Evolutionary conservation across 2,888 invertebrate species (phyloP).

Genomic region (Acanthosepion pharaonis): DNA sequence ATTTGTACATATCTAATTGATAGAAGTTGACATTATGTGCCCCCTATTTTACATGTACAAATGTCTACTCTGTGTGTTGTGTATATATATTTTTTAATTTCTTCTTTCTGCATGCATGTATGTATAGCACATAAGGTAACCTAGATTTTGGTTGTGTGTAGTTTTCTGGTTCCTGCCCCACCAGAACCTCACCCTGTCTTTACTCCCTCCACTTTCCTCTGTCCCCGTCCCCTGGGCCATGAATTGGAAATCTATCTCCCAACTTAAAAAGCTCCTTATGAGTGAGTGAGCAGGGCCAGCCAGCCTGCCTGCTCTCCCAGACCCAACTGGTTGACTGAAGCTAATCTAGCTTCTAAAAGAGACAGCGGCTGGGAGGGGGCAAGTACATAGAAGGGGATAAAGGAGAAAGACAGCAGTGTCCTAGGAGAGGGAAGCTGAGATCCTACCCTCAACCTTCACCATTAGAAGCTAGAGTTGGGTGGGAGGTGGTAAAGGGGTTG

Average conservation of each 20-base stretch:
- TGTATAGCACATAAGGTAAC: slow-evolving; percentile 2
- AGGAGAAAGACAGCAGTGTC: slow-evolving; percentile 22
- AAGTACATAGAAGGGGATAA: neutral
- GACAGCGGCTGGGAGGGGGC: neutral
- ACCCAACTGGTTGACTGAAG: slow-evolving; percentile 33
- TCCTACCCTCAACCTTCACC: neutral
- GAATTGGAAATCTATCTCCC: slow-evolving; percentile 33
- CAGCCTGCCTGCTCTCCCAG: slow-evolving; percentile 33
- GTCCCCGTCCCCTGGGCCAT: neutral
- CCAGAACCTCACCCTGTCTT: neutral
- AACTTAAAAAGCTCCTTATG: slow-evolving; percentile 23
- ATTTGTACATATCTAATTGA: neutral
- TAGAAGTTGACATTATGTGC: neutral
- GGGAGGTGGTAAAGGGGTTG: neutral
- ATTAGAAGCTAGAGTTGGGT: neutral
- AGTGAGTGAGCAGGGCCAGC: slow-evolving; percentile 33
- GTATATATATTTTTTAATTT: neutral
- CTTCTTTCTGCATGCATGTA: neutral
- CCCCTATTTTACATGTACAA: neutral
- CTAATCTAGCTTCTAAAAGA: slow-evolving; percentile 33
- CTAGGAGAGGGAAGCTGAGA: slow-evolving; percentile 33
- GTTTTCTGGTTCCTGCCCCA: neutral
- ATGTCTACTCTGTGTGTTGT: neutral
- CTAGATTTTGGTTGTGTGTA: slow-evolving; percentile 20
- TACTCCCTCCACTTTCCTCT: neutral